These are phyloP conservation scores for Cantharis flavilabris DNA, from an alignment of 2,888 invertebrate species.

Conservation along the genomic window DNA sequence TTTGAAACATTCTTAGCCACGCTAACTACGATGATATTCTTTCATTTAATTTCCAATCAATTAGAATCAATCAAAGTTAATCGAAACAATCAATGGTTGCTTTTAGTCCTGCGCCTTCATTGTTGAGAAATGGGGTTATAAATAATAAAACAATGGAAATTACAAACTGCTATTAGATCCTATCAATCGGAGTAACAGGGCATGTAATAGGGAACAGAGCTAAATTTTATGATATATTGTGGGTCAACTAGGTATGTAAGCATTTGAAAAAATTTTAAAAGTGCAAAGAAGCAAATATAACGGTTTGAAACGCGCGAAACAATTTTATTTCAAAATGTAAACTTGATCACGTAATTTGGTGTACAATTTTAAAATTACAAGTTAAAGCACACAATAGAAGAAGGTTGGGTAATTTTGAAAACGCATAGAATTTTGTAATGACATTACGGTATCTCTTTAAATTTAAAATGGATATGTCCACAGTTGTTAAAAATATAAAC, in stretches of 20 bases:
- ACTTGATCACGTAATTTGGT: background rate
- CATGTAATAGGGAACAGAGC: conserved; percentile 17
- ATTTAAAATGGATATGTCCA: background rate
- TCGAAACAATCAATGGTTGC: background rate
- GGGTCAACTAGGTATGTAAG: conserved; percentile 21
- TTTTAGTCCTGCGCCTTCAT: background rate
- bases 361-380: background rate
- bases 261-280: conserved; percentile 5
- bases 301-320: conserved; percentile 9
- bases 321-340: background rate
- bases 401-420: background rate
- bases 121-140: background rate
- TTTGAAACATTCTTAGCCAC: too few relatives aligned
- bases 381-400: background rate
- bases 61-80: background rate
- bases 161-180: conserved; percentile 10
- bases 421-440: background rate
- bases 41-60: background rate
- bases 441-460: background rate
- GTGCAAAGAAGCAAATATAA: conserved; percentile 18
- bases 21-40: too few relatives aligned
- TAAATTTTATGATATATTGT: conserved; percentile 16
- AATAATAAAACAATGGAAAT: conserved; percentile 5
- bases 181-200: conserved; percentile 16
- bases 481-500: background rate